These are phyloP conservation scores for Bombus breviceps DNA, from an alignment of 1,140 invertebrate genomes.

Conservation along the genomic window DNA sequence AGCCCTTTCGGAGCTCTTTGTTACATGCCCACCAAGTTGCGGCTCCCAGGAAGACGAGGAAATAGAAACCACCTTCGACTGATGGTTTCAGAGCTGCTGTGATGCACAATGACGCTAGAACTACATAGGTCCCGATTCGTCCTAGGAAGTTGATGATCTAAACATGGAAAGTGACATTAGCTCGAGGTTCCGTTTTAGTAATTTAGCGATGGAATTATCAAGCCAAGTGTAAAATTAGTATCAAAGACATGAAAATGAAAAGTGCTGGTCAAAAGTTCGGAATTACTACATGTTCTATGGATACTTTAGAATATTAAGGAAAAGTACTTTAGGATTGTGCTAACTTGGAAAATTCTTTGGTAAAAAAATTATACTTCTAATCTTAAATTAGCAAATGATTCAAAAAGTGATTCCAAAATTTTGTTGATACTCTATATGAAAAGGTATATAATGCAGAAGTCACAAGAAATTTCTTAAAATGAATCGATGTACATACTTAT, in stretches of 20 bases:
- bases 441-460: no score
- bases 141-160: constrained; percentile 81
- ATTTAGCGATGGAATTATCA: no score
- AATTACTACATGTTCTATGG: neutral
- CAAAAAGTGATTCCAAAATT: neutral
- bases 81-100: constrained; percentile 91
- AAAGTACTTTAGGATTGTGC: neutral
- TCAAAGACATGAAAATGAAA: no score
- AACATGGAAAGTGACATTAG: constrained; percentile 32
- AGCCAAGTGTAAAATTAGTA: no score
- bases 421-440: neutral
- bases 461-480: no score
- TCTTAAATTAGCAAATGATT: neutral
- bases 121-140: constrained; percentile 86
- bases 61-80: constrained; percentile 91
- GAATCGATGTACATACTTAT: no score
- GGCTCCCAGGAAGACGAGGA: constrained; percentile 91
- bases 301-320: neutral
- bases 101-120: constrained; percentile 88
- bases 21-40: constrained; percentile 95
- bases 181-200: neutral
- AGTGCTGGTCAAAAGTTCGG: neutral
- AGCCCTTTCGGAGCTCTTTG: constrained; percentile 88
- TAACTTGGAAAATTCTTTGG: neutral
- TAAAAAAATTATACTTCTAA: neutral